A percentile compares a stretch with the other conserved stretches of the same genome.
These are phyloP conservation scores for Garra rufa DNA, from an alignment of 2,113 vertebrate genomes.

Conservation along the genomic window DNA sequence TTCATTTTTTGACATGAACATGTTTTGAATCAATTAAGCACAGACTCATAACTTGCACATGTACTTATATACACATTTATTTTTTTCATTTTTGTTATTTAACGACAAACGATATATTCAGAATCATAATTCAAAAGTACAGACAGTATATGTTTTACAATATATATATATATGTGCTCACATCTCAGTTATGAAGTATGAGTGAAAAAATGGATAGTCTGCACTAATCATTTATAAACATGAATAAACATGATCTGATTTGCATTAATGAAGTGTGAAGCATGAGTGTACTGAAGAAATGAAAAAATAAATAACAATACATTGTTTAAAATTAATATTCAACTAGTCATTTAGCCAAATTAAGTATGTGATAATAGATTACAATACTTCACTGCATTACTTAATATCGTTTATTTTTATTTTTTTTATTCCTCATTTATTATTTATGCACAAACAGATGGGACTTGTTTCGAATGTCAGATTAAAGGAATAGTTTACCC, in stretches of 20 bases:
- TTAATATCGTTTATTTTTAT: background rate
- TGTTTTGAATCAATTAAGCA: background rate
- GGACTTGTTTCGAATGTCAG: background rate
- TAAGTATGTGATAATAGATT: background rate
- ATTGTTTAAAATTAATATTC: background rate
- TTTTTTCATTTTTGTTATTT: background rate
- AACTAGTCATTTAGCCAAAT: slow-evolving; percentile 25
- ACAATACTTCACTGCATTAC: background rate
- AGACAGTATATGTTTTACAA: background rate
- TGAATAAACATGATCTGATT: slow-evolving; percentile 17
- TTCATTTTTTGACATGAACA: background rate
- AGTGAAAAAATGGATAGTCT: background rate
- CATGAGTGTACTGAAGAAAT: background rate
- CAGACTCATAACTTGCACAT: background rate
- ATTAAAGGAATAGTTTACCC: slow-evolving; percentile 3
- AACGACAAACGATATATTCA: background rate
- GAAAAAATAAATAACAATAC: slow-evolving; percentile 1
- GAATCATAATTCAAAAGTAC: background rate
- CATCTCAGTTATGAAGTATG: background rate
- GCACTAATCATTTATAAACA: background rate
- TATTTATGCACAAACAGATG: slow-evolving; percentile 1
- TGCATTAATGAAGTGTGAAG: background rate
- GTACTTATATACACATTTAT: background rate
- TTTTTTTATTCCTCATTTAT: background rate
- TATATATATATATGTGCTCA: background rate